A percentile compares a stretch with the other conserved stretches of the same genome.
phyloP scores from a whole-genome alignment of 2,888 invertebrate genomes.

The Tanytarsus gracilentus region DNA sequence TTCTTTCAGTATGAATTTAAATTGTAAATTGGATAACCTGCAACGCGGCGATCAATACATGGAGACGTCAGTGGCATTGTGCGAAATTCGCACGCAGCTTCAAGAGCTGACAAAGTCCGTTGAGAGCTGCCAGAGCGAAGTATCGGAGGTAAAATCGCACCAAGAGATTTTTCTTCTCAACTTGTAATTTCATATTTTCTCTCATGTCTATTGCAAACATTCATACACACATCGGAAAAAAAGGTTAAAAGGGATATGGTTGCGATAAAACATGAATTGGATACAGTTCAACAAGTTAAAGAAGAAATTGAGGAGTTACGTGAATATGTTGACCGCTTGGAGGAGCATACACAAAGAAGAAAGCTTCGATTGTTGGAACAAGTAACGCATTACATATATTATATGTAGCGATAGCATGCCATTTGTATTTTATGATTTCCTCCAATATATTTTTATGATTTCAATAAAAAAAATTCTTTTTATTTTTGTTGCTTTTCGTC shows the following conservation, averaged over 20 bases:
- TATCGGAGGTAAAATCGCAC: constrained; percentile 58
- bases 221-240: constrained; percentile 32
- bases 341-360: constrained; percentile 82
- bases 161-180: constrained; percentile 4
- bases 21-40: constrained; percentile 88
- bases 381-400: constrained; percentile 45
- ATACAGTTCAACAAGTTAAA: constrained; percentile 89
- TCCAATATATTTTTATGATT: constrained; percentile 28
- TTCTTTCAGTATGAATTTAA: constrained; percentile 72
- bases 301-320: constrained; percentile 88
- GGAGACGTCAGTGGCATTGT: constrained; percentile 87
- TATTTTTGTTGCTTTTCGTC: constrained; percentile 30
- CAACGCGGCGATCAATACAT: constrained; percentile 82
- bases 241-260: constrained; percentile 90
- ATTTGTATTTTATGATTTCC: constrained; percentile 10
- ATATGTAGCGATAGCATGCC: neutral
- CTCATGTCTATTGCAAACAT: constrained; percentile 30
- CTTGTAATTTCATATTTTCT: neutral
- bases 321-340: constrained; percentile 84
- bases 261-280: constrained; percentile 87
- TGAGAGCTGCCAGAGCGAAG: constrained; percentile 90
- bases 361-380: constrained; percentile 86
- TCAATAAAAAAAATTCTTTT: too few relatives aligned
- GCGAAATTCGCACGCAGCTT: constrained; percentile 85
- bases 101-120: constrained; percentile 90